A percentile compares a stretch with the other conserved stretches of the same genome.
Evolutionary conservation across 1,140 invertebrate species (phyloP).

Genomic region (Pemphigus obesinymphae): DNA sequence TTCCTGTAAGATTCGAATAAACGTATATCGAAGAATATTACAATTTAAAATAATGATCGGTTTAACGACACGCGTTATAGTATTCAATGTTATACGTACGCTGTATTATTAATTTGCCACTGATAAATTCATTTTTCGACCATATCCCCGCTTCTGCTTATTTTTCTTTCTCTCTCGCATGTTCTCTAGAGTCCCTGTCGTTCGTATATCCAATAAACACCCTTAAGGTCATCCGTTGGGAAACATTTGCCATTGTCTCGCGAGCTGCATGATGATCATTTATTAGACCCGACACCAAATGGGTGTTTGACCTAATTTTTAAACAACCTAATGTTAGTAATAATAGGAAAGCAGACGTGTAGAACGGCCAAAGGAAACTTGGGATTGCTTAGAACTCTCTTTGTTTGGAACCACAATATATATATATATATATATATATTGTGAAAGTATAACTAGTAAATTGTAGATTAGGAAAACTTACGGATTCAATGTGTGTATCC

Average conservation of each 20-base stretch:
- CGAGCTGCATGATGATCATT: not conserved
- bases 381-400: not conserved
- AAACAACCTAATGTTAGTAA: not conserved
- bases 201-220: not conserved
- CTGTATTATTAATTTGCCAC: not conserved
- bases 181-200: not conserved
- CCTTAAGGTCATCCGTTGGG: not conserved
- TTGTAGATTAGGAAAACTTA: not conserved
- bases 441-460: not conserved
- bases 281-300: not conserved
- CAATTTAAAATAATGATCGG: not conserved
- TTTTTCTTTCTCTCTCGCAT: not conserved
- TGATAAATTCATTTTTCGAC: not conserved
- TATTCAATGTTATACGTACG: not conserved
- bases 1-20: too few species aligned
- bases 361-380: not conserved
- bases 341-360: not conserved
- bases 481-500: not conserved
- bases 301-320: conserved; percentile 4
- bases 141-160: not conserved
- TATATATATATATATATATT: too few species aligned
- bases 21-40: too few species aligned
- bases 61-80: not conserved
- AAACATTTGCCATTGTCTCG: not conserved
- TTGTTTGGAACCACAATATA: not conserved